Percentiles rank a stretch among this genome's conserved stretches.
Evolutionary conservation across 2,113 vertebrate genomes (phyloP).

Genomic region (Hemibagrus wyckioides): DNA sequence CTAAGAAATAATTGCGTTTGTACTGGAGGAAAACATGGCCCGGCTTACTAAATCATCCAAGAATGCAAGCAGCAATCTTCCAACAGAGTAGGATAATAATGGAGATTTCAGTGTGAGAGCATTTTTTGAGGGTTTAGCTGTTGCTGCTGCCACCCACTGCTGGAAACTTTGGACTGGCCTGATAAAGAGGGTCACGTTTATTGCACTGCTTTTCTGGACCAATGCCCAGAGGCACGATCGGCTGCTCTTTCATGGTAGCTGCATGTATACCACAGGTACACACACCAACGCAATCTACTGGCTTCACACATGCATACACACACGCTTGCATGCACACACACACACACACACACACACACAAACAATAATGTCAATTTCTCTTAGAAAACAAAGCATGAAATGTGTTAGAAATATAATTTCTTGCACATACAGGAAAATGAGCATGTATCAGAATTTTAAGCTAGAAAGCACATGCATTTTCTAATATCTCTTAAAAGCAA

Average conservation of each 20-base stretch:
- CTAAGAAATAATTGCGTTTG: slow-evolving; percentile 41
- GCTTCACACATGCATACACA: background rate
- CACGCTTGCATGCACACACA: background rate
- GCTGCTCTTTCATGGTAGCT: slow-evolving; percentile 45
- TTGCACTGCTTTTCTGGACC: slow-evolving; percentile 54
- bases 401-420: background rate
- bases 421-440: background rate
- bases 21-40: slow-evolving; percentile 44
- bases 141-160: slow-evolving; percentile 11
- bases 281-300: slow-evolving; percentile 15
- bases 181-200: slow-evolving; percentile 60
- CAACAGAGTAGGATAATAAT: background rate
- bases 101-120: background rate
- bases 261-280: slow-evolving; percentile 46
- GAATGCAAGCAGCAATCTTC: slow-evolving; percentile 35
- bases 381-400: slow-evolving; percentile 35
- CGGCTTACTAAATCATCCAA: slow-evolving; percentile 49
- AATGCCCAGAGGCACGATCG: slow-evolving; percentile 44
- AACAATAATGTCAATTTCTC: slow-evolving; percentile 32
- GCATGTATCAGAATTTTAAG: background rate
- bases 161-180: slow-evolving; percentile 64
- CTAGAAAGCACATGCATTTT: background rate
- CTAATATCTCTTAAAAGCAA: background rate
- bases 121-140: background rate
- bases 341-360: background rate